Percentiles rank a stretch among this genome's conserved stretches.
phyloP scores from a whole-genome alignment of 2,888 invertebrate genomes.

The Nebria brevicollis region DNA sequence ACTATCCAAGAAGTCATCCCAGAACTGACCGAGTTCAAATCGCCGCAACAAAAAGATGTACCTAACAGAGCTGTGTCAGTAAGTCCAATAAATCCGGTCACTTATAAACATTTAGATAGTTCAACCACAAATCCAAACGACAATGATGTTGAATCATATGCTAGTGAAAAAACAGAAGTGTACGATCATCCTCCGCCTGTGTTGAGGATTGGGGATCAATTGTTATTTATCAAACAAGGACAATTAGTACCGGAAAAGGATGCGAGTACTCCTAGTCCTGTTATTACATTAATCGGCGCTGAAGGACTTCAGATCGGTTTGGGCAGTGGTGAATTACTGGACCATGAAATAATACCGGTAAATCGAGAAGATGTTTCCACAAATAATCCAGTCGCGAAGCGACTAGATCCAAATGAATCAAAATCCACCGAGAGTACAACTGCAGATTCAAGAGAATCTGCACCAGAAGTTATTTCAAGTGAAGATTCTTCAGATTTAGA shows the following conservation, averaged over 20 bases:
- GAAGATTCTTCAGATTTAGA: slow-evolving; percentile 28
- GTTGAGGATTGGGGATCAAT: slow-evolving; percentile 60
- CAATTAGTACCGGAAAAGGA: slow-evolving; percentile 59
- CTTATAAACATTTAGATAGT: slow-evolving; percentile 63
- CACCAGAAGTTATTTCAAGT: slow-evolving; percentile 6
- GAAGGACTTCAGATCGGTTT: slow-evolving; percentile 63
- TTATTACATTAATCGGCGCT: slow-evolving; percentile 63
- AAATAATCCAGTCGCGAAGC: background rate
- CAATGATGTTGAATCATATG: slow-evolving; percentile 57
- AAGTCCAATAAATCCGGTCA: slow-evolving; percentile 64
- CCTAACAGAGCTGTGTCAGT: slow-evolving; percentile 57
- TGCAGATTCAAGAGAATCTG: slow-evolving; percentile 11
- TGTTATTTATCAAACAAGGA: slow-evolving; percentile 59
- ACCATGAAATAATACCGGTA: slow-evolving; percentile 50
- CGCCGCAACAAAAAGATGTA: slow-evolving; percentile 55
- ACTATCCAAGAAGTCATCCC: slow-evolving; percentile 73
- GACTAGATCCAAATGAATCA: background rate
- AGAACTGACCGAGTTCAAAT: slow-evolving; percentile 59
- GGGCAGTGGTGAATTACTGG: slow-evolving; percentile 56
- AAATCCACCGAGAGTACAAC: slow-evolving; percentile 5
- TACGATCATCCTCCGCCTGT: slow-evolving; percentile 61
- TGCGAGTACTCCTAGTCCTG: slow-evolving; percentile 58
- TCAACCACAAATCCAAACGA: slow-evolving; percentile 64
- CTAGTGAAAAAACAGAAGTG: slow-evolving; percentile 59
- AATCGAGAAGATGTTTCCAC: background rate